These are phyloP conservation scores for human DNA, from an alignment of 2,113 vertebrate species.

Conservation along the genomic window DNA sequence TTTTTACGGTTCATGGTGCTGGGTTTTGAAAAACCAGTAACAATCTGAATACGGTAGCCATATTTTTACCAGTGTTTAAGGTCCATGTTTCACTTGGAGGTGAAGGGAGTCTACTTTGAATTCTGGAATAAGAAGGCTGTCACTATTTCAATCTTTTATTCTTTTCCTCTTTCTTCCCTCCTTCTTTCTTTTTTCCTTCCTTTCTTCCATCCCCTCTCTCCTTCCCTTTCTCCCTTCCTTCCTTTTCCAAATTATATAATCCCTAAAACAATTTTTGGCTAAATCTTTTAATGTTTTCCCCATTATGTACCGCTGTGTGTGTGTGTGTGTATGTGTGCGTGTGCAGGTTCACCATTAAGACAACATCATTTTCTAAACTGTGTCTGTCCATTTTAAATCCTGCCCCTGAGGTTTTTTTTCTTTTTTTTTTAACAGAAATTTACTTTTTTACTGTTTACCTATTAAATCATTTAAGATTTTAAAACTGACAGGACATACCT, in stretches of 20 bases:
- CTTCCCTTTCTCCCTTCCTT: background rate
- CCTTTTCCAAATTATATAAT: background rate
- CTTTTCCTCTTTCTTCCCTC: background rate
- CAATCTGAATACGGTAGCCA: background rate
- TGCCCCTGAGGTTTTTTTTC: background rate
- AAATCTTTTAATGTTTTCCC: background rate
- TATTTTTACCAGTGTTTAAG: background rate
- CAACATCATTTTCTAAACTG: background rate
- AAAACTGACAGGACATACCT: background rate
- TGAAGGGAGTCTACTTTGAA: background rate
- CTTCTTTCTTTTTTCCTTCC: background rate
- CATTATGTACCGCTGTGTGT: background rate
- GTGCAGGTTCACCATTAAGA: background rate
- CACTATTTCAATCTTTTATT: background rate
- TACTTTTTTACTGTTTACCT: background rate
- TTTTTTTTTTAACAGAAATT: background rate
- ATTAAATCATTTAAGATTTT: background rate
- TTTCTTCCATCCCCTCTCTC: background rate
- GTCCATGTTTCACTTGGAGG: background rate
- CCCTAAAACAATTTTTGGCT: background rate
- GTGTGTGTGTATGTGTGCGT: rapidly evolving
- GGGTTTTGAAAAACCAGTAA: slow-evolving; percentile 20
- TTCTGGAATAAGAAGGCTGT: background rate
- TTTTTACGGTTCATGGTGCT: background rate
- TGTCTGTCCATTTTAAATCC: background rate